Conservation (phyloP, 2,888 invertebrate genomes). For the Sericinus montela region DNA sequence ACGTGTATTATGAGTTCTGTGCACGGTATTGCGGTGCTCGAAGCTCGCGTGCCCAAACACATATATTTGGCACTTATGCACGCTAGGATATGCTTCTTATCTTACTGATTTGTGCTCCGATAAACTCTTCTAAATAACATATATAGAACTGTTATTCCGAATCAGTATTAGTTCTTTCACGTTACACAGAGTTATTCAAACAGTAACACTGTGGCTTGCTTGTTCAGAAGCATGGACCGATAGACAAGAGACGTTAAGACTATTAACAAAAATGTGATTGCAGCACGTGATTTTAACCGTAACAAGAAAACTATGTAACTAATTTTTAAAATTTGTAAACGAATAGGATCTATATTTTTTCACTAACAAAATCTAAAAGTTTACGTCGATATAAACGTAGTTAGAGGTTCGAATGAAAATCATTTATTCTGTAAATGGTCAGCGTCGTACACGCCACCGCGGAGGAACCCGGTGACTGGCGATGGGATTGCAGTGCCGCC, state of each 20-base stretch:
- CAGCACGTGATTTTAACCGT: conserved; percentile 12
- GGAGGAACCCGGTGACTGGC: conserved; percentile 82
- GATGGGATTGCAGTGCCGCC: conserved; percentile 79
- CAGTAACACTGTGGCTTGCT: conserved; percentile 13
- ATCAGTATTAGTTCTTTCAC: conserved; percentile 1
- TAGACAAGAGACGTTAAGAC: conserved; percentile 15
- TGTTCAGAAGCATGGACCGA: conserved; percentile 14
- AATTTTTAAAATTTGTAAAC: conserved; percentile 6
- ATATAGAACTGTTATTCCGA: neutral
- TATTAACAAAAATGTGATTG: conserved; percentile 19
- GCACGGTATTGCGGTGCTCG: conserved; percentile 26
- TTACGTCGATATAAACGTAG: conserved; percentile 24
- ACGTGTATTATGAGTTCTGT: conserved; percentile 28
- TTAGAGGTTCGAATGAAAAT: conserved; percentile 58
- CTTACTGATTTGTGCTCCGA: conserved; percentile 32
- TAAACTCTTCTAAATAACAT: conserved; percentile 23
- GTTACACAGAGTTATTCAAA: neutral
- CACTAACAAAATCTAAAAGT: neutral
- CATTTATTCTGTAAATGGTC: conserved; percentile 72
- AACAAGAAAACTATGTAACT: neutral
- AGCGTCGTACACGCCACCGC: conserved; percentile 72
- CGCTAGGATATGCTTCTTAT: conserved; percentile 42
- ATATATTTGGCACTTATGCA: conserved; percentile 52
- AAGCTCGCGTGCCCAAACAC: conserved; percentile 32
- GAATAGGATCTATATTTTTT: conserved; percentile 21